Conservation (phyloP, 2,797 vertebrate genomes). For the Hipposideros larvatus region DNA sequence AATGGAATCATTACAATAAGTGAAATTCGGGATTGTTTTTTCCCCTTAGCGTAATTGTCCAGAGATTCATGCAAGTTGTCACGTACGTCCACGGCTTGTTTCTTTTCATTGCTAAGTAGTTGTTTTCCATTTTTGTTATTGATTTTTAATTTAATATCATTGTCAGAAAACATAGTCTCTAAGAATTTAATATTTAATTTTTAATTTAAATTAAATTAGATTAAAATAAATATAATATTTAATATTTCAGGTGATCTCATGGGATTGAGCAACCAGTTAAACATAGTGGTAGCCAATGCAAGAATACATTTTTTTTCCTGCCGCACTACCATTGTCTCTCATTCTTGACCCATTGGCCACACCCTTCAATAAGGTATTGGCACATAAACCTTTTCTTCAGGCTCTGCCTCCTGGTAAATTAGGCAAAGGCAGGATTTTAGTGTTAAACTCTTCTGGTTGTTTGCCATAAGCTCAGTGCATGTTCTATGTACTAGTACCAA, state of each 20-base stretch:
- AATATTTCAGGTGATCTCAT: neutral
- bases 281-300: neutral
- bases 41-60: neutral
- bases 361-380: neutral
- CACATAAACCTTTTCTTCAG: neutral
- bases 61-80: neutral
- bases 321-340: neutral
- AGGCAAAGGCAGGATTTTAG: neutral
- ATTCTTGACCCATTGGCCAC: neutral
- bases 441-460: neutral
- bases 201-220: neutral
- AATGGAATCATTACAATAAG: neutral
- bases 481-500: neutral
- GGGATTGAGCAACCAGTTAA: neutral
- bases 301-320: neutral
- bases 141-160: slow-evolving; percentile 25
- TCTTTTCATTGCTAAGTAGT: neutral
- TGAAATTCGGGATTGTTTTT: neutral
- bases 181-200: neutral
- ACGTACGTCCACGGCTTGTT: neutral
- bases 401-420: neutral
- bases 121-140: neutral
- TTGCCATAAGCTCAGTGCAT: neutral
- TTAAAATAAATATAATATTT: neutral
- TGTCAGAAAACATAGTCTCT: neutral